phyloP scores from a whole-genome alignment of 2,113 vertebrate genomes.

The Pterophyllum scalare region DNA sequence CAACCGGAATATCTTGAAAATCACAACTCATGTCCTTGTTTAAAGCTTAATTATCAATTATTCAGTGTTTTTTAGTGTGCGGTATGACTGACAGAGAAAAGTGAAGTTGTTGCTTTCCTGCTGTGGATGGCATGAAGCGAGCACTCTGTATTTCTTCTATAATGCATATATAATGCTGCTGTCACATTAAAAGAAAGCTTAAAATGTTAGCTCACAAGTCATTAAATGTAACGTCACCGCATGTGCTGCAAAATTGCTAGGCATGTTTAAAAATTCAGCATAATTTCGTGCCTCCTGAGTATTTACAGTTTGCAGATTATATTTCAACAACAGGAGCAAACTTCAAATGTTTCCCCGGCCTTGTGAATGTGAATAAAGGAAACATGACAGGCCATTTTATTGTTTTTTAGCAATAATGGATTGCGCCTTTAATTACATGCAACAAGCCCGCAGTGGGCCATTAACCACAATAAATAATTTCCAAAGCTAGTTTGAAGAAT shows the following conservation, averaged over 20 bases:
- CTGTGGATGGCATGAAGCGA: slow-evolving; percentile 11
- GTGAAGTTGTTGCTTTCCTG: slow-evolving; percentile 14
- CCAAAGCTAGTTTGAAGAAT: slow-evolving; percentile 57
- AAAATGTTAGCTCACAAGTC: not conserved
- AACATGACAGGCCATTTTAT: slow-evolving; percentile 62
- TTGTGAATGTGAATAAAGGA: slow-evolving; percentile 56
- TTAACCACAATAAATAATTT: slow-evolving; percentile 76
- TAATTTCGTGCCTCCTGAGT: not conserved
- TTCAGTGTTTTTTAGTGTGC: slow-evolving; percentile 36
- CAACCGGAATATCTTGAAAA: slow-evolving; percentile 50
- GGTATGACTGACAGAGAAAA: slow-evolving; percentile 32
- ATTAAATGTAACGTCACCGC: not conserved
- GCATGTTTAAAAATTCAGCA: not conserved
- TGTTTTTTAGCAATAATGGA: slow-evolving; percentile 62
- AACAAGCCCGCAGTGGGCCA: slow-evolving; percentile 66
- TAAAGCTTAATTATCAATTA: slow-evolving; percentile 57
- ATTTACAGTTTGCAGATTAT: slow-evolving; percentile 15
- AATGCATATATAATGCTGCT: slow-evolving; percentile 2
- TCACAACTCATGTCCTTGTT: slow-evolving; percentile 53
- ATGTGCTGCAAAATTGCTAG: not conserved
- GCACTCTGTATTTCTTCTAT: slow-evolving; percentile 10
- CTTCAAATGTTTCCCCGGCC: slow-evolving; percentile 22
- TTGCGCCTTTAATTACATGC: slow-evolving; percentile 69
- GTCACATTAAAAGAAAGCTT: slow-evolving; percentile 1
- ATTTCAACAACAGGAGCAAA: not conserved